Evolutionary conservation across 2,888 invertebrate genomes (phyloP).

Genomic region (Orthonevra nobilis): DNA sequence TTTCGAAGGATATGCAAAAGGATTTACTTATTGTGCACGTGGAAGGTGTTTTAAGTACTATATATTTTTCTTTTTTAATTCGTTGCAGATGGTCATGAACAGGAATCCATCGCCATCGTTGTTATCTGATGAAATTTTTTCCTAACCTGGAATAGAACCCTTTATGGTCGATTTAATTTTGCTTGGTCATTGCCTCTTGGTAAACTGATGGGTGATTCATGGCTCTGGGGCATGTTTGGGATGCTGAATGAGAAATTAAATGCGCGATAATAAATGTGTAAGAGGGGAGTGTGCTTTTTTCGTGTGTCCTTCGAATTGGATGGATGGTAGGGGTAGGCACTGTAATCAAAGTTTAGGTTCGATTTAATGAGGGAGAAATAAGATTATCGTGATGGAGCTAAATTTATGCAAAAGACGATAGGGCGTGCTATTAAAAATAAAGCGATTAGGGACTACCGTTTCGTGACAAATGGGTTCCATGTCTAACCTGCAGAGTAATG

Average conservation of each 20-base stretch:
- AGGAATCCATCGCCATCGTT: slow-evolving; percentile 40
- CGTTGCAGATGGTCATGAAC: slow-evolving; percentile 63
- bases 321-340: not conserved
- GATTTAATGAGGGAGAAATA: slow-evolving; percentile 57
- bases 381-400: slow-evolving; percentile 44
- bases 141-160: slow-evolving; percentile 10
- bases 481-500: no score
- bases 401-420: slow-evolving; percentile 46
- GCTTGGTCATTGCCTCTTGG: slow-evolving; percentile 40
- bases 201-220: slow-evolving; percentile 61
- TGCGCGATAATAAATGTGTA: slow-evolving; percentile 37
- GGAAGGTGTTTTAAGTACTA: not conserved
- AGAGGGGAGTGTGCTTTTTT: not conserved
- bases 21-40: not conserved
- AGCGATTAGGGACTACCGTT: slow-evolving; percentile 23
- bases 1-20: slow-evolving; percentile 34
- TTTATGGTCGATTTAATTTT: slow-evolving; percentile 56
- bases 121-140: slow-evolving; percentile 18
- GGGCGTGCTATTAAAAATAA: slow-evolving; percentile 25
- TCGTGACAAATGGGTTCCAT: slow-evolving; percentile 20
- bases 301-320: not conserved
- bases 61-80: slow-evolving; percentile 43
- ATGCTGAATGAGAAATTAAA: slow-evolving; percentile 51
- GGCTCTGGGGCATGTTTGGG: slow-evolving; percentile 37
- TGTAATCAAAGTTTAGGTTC: slow-evolving; percentile 43